Base-by-base conservation (phyloP, 2,113 vertebrate genomes). In the Bucco capensis region DNA sequence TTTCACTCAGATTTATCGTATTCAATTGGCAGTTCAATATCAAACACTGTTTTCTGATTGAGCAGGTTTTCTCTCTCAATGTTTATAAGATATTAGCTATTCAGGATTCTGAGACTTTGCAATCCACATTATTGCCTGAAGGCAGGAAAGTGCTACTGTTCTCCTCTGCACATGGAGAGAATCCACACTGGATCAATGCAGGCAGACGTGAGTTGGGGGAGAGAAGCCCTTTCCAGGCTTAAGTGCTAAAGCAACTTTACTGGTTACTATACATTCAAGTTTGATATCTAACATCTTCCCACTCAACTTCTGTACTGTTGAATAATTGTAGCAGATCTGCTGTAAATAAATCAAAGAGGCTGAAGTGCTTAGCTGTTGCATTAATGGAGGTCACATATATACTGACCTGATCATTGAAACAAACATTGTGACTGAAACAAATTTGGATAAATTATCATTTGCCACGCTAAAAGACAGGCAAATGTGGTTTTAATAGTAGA, bases 291-390 rank as follows among this genome's bases (percentile, higher is more conserved):
- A 75, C 65, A 53, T 58, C n/a, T 90, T 91, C 50, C 53, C 62
- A 62, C 61, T 87, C 35, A 60, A 14, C 46, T 49, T 69, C 57
- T 75, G 18, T 57, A 31, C 31, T 44, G 40, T 40, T 33, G 53
- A 72, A 44, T 84, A 84, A 75, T 69, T 82, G 74, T 56, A 70
- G 81, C 70, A 92, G 53, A 61, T 72, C 57, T 76, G 40, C 23
- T 76, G 49, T 78, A 92, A 72, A 79, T 72, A 72, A 86, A 84
- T 6, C 24, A 46, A 90, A 84, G 66, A 87, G 19, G 70, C 40
- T 78, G 44, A 90, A 75, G 57, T 49, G 23, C 65, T 78, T 3
- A 5, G 54, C 57, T 92, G 3, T 18, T 81, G 74, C 40, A 42
- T 58, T 25, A 35, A 23, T 4, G 21, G 49, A 40, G 24, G 13